These are phyloP conservation scores for Pedetes capensis DNA, from an alignment of 2,113 vertebrate genomes.

Conservation along the genomic window DNA sequence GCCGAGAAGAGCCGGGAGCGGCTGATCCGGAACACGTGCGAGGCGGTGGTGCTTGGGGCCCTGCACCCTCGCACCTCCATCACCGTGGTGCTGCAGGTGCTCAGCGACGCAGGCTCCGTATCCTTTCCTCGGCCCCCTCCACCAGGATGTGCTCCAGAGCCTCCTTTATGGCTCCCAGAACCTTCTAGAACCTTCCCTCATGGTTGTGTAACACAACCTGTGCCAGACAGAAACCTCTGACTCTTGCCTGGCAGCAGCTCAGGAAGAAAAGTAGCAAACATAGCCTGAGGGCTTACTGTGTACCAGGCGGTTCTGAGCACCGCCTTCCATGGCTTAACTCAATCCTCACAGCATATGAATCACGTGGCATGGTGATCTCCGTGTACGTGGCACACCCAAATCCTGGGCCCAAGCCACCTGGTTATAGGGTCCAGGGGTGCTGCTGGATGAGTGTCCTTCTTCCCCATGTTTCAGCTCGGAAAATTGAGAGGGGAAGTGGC, in stretches of 20 bases:
- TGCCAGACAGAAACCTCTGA: not conserved
- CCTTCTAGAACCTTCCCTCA: too few relatives aligned
- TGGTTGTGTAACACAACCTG: not conserved
- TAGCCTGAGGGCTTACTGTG: not conserved
- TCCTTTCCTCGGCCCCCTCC: conserved; percentile 81
- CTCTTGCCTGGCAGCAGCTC: not conserved
- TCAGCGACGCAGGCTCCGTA: conserved; percentile 93
- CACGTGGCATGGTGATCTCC: too few relatives aligned
- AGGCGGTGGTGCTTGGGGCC: conserved; percentile 84
- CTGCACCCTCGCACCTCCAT: conserved; percentile 94
- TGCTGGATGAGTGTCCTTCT: not conserved
- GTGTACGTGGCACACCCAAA: not conserved
- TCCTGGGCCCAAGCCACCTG: not conserved
- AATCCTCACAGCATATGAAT: not conserved
- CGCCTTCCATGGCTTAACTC: not conserved
- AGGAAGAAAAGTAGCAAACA: not conserved
- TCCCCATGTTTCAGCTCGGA: not conserved
- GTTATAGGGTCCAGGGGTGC: not conserved
- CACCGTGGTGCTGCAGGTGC: conserved; percentile 90
- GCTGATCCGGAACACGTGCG: conserved; percentile 90
- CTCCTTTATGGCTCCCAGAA: not conserved
- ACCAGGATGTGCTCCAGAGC: not conserved
- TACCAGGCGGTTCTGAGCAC: not conserved
- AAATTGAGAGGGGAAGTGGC: not conserved
- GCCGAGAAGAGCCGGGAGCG: conserved; percentile 90